These are phyloP conservation scores for Paramisgurnus dabryanus DNA, from an alignment of 2,113 vertebrate species.

Conservation along the genomic window DNA sequence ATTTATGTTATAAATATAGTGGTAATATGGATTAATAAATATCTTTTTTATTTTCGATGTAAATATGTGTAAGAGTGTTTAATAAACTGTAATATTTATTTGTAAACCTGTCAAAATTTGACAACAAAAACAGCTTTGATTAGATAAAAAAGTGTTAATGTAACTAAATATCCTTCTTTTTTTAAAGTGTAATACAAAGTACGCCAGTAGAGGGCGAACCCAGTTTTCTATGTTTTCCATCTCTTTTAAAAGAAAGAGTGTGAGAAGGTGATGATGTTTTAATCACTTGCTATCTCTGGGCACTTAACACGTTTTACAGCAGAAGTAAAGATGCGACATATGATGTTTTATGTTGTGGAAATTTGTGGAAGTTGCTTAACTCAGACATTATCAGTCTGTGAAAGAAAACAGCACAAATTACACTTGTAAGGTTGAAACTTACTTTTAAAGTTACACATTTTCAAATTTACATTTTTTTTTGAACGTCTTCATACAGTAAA, in stretches of 20 bases:
- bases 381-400: background rate
- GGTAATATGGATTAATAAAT: no score
- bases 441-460: background rate
- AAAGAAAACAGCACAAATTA: background rate
- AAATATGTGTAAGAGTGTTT: no score
- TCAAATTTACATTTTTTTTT: background rate
- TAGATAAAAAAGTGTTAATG: background rate
- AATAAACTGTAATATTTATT: no score
- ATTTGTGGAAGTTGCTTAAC: slow-evolving; percentile 20
- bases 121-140: background rate
- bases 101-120: no score
- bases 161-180: background rate
- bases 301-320: slow-evolving; percentile 16
- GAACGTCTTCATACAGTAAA: no score
- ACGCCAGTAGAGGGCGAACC: slow-evolving; percentile 79
- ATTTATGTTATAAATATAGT: no score
- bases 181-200: slow-evolving; percentile 56
- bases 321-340: background rate
- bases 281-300: slow-evolving; percentile 33
- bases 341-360: slow-evolving; percentile 25
- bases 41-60: no score
- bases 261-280: slow-evolving; percentile 43
- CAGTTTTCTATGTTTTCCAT: slow-evolving; percentile 56
- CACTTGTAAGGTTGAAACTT: background rate
- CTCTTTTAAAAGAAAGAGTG: background rate